Evolutionary conservation across 1,140 invertebrate genomes (phyloP).

Genomic region (Drosophila arizonae): DNA sequence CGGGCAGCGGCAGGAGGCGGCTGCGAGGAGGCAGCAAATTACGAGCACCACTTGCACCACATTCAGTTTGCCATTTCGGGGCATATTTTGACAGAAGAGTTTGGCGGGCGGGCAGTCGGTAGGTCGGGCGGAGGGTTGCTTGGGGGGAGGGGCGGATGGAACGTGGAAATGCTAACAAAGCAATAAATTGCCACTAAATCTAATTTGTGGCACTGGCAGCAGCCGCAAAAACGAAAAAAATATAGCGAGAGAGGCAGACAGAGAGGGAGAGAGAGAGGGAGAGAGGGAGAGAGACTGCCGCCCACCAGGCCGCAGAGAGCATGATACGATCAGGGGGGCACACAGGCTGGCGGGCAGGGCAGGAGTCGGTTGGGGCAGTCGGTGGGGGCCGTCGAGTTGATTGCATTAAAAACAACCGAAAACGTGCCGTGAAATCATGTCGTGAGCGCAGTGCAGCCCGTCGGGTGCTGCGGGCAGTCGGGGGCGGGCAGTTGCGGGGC

Average conservation of each 20-base stretch:
- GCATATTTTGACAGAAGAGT: slow-evolving; percentile 44
- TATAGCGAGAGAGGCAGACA: neutral
- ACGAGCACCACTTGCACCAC: slow-evolving; percentile 36
- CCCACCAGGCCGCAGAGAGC: slow-evolving; percentile 11
- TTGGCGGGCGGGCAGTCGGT: neutral
- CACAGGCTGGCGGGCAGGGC: too few relatives aligned
- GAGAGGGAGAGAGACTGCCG: slow-evolving; percentile 2
- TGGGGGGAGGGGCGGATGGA: neutral
- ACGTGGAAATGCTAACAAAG: slow-evolving; percentile 63
- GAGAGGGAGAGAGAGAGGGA: neutral
- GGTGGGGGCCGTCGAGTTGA: slow-evolving; percentile 33
- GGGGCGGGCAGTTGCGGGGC: neutral
- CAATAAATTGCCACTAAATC: slow-evolving; percentile 67
- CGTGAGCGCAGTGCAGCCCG: slow-evolving; percentile 34
- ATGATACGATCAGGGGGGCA: slow-evolving; percentile 16
- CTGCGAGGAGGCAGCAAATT: slow-evolving; percentile 29
- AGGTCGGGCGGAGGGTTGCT: neutral
- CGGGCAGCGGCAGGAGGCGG: neutral
- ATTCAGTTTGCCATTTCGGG: slow-evolving; percentile 37
- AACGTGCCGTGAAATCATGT: slow-evolving; percentile 56
- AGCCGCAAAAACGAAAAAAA: slow-evolving; percentile 16
- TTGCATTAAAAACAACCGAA: slow-evolving; percentile 61
- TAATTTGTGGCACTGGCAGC: slow-evolving; percentile 55
- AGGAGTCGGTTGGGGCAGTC: neutral
- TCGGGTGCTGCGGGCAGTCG: neutral